These are phyloP conservation scores for Galago senegalensis DNA, from an alignment of 2,797 vertebrate species.

Conservation along the genomic window DNA sequence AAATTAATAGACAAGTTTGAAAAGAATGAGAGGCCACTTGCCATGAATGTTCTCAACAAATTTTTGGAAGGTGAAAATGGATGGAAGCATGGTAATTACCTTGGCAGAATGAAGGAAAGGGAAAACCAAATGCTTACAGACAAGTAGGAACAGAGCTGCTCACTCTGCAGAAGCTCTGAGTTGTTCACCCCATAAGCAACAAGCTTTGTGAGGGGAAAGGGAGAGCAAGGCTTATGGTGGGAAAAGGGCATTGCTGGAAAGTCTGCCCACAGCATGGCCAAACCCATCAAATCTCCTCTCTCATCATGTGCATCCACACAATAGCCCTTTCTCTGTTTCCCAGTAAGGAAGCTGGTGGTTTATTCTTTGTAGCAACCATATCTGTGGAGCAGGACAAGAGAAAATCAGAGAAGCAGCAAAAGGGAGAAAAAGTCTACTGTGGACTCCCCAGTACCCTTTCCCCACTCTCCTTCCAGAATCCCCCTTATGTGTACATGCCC, in stretches of 20 bases:
- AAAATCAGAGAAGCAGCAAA: slow-evolving; percentile 5
- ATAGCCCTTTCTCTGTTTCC: not conserved
- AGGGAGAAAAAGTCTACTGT: not conserved
- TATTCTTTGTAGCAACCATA: slow-evolving; percentile 7
- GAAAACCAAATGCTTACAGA: slow-evolving; percentile 69
- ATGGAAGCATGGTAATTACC: slow-evolving; percentile 67
- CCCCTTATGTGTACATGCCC: not conserved
- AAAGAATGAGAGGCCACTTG: slow-evolving; percentile 67
- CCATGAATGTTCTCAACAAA: slow-evolving; percentile 69
- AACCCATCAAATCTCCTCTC: not conserved
- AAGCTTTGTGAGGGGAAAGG: not conserved
- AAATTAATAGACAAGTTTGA: slow-evolving; percentile 68
- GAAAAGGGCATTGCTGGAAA: slow-evolving; percentile 44
- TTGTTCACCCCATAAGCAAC: not conserved
- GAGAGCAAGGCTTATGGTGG: not conserved
- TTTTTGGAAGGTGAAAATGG: slow-evolving; percentile 77
- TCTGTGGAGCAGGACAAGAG: not conserved
- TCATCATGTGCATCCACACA: not conserved
- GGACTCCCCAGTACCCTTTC: not conserved
- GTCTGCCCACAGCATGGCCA: not conserved
- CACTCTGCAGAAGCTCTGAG: not conserved
- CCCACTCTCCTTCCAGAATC: not conserved
- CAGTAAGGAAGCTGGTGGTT: slow-evolving; percentile 5
- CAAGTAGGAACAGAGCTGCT: slow-evolving; percentile 70
- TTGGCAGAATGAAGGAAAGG: slow-evolving; percentile 68